A percentile compares a stretch with the other conserved stretches of the same genome.
These are phyloP conservation scores for Nannoperca australis DNA, from an alignment of 2,797 vertebrate species.

Conservation along the genomic window DNA sequence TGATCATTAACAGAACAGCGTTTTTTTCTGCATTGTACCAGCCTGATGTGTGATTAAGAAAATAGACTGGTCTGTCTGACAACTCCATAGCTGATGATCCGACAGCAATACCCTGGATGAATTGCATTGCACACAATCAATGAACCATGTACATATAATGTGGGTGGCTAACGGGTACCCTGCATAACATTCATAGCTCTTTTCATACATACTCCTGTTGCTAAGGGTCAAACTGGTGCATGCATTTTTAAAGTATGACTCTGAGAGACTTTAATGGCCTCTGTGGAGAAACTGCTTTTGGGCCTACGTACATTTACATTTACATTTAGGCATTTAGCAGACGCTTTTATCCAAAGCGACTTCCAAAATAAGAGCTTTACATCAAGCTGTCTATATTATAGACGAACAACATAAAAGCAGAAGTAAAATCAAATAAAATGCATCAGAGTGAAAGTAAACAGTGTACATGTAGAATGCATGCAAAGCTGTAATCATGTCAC, in stretches of 20 bases:
- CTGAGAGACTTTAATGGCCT: constrained; percentile 38
- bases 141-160: constrained; percentile 34
- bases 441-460: constrained; percentile 7
- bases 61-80: not conserved
- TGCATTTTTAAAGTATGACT: constrained; percentile 20
- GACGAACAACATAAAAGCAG: constrained; percentile 33
- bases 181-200: constrained; percentile 37
- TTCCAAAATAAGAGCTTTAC: too few species aligned
- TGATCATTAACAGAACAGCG: constrained; percentile 5
- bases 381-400: constrained; percentile 43
- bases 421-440: constrained; percentile 24
- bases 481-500: not conserved
- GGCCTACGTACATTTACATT: too few species aligned
- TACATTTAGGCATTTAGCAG: too few species aligned
- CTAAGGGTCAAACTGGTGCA: constrained; percentile 31
- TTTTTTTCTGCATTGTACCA: not conserved
- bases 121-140: constrained; percentile 42
- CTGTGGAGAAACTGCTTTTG: constrained; percentile 33
- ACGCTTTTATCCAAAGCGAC: too few species aligned
- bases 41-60: constrained; percentile 38
- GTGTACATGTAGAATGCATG: not conserved
- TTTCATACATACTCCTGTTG: not conserved
- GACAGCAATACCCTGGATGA: constrained; percentile 22
- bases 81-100: constrained; percentile 31
- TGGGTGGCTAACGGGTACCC: constrained; percentile 28